Conservation (phyloP, 2,113 vertebrate species). For the Heterotis niloticus region DNA sequence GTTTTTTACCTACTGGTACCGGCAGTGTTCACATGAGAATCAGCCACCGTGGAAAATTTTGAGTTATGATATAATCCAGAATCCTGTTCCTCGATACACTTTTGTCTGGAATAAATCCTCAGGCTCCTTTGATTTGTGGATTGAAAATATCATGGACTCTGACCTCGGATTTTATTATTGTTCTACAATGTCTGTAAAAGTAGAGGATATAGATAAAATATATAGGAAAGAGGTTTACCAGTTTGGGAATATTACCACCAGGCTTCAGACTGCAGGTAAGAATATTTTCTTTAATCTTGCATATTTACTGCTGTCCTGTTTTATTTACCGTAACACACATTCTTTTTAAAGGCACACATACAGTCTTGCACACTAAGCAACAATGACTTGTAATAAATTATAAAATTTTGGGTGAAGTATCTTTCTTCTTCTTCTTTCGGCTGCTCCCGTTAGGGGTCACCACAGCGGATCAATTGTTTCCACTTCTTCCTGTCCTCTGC, state of each 20-base stretch:
- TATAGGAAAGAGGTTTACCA: not conserved
- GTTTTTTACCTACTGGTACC: not conserved
- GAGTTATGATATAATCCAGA: not conserved
- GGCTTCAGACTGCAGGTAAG: constrained; percentile 1
- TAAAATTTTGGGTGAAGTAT: no score
- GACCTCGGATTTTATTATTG: constrained; percentile 42
- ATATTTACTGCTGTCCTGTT: not conserved
- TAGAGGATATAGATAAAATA: not conserved
- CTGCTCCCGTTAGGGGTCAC: no score
- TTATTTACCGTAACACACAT: not conserved
- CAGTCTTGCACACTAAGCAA: no score
- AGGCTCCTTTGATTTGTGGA: constrained; percentile 21
- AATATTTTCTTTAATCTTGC: not conserved
- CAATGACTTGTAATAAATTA: no score
- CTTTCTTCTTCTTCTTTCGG: no score
- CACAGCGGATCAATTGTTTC: no score
- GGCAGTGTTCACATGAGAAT: not conserved
- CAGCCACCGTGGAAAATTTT: not conserved
- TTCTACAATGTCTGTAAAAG: not conserved
- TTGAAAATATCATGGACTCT: constrained; percentile 33
- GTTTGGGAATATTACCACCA: not conserved
- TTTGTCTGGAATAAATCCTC: not conserved
- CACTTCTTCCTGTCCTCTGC: no score
- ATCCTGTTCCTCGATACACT: not conserved
- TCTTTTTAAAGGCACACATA: not conserved